Evolutionary conservation across 2,113 vertebrate genomes (phyloP).

Genomic region (Amphilophus citrinellus): DNA sequence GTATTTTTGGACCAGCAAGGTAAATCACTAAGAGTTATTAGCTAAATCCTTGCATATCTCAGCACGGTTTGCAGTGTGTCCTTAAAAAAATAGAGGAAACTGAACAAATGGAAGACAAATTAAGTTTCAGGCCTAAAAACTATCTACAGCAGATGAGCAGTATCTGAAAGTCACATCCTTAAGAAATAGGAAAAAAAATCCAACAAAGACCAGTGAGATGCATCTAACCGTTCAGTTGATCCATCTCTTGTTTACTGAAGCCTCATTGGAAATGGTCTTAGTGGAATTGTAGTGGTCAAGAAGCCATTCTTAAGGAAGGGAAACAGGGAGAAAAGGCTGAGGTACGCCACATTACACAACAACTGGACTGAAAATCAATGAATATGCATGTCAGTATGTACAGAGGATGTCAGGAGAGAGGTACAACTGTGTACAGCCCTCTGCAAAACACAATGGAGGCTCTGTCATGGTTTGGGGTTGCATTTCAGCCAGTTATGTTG

Average conservation of each 20-base stretch:
- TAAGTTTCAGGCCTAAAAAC: background rate
- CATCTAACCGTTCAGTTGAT: background rate
- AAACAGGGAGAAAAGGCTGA: background rate
- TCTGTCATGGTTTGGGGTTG: background rate
- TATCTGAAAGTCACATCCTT: background rate
- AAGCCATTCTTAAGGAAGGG: background rate
- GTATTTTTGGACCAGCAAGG: background rate
- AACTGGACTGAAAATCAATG: background rate
- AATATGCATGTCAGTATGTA: background rate
- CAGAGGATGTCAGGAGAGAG: background rate
- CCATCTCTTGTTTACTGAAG: background rate
- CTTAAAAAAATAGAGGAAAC: background rate
- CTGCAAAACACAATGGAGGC: background rate
- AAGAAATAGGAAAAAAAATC: background rate
- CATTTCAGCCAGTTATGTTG: background rate
- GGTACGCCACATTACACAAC: background rate
- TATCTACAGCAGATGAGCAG: background rate
- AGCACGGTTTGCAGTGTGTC: background rate
- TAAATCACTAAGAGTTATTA: background rate
- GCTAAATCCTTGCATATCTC: background rate
- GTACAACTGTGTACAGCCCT: background rate
- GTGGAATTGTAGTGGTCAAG: background rate
- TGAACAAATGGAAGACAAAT: background rate
- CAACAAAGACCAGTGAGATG: background rate
- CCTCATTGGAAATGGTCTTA: background rate